Evolutionary conservation across 2,113 vertebrate genomes (phyloP).

Genomic region (Hippocampus mohnikei): DNA sequence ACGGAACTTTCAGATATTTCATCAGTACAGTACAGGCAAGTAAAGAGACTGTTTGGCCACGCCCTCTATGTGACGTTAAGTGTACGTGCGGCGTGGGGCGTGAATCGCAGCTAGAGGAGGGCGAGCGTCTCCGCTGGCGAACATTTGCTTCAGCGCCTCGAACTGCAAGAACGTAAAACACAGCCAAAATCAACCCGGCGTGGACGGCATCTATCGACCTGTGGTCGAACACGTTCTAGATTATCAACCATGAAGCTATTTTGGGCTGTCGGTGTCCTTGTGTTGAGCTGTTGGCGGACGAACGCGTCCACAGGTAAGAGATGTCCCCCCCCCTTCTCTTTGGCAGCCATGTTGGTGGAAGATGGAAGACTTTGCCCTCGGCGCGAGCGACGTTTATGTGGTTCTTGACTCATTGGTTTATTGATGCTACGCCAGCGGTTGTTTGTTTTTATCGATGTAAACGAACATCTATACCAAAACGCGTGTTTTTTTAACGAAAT

Average conservation of each 20-base stretch:
- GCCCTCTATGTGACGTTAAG: conserved; percentile 31
- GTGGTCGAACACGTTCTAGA: background rate
- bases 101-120: conserved; percentile 63
- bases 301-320: conserved; percentile 70
- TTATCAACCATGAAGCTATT: conserved; percentile 57
- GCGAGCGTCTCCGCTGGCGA: conserved; percentile 18
- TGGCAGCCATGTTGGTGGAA: conserved; percentile 61
- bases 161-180: background rate
- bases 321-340: background rate
- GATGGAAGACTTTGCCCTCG: conserved; percentile 43
- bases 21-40: no score
- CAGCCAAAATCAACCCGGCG: background rate
- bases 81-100: conserved; percentile 58
- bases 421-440: background rate
- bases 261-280: conserved; percentile 57
- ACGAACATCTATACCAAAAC: background rate
- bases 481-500: background rate
- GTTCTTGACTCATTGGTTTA: background rate
- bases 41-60: conserved; percentile 33
- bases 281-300: conserved; percentile 58
- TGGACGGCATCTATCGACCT: background rate
- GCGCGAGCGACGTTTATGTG: background rate
- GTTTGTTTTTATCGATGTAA: background rate
- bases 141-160: background rate
- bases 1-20: background rate